These are phyloP conservation scores for Drosophila pandora DNA, from an alignment of 1,140 invertebrate species.

Conservation along the genomic window DNA sequence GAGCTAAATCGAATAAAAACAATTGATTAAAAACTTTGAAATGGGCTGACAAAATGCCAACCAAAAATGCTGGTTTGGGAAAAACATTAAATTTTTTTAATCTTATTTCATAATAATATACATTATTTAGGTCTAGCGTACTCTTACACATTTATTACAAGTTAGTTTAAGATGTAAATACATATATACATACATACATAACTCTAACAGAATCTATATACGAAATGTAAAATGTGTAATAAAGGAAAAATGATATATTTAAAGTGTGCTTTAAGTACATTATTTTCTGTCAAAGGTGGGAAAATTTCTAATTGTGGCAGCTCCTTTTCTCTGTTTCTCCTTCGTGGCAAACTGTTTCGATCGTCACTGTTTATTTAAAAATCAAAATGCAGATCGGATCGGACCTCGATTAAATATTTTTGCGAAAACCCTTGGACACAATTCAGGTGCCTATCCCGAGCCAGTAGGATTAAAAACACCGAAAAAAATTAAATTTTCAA, in stretches of 20 bases:
- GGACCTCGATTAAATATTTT: too few relatives aligned
- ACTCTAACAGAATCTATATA: conserved; percentile 66
- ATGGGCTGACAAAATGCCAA: conserved; percentile 12
- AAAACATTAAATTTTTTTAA: conserved; percentile 68
- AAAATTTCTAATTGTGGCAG: too few relatives aligned
- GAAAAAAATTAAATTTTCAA: too few relatives aligned
- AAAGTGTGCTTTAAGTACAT: conserved; percentile 46
- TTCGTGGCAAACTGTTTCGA: too few relatives aligned
- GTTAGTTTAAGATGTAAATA: conserved; percentile 72
- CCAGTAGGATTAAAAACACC: too few relatives aligned
- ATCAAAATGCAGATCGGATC: too few relatives aligned
- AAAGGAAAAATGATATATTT: conserved; percentile 80
- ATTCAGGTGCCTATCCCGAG: too few relatives aligned
- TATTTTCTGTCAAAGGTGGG: too few relatives aligned
- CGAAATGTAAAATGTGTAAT: conserved; percentile 78
- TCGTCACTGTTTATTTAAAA: too few relatives aligned
- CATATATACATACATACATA: conserved; percentile 78
- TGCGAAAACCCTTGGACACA: too few relatives aligned
- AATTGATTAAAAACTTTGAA: conserved; percentile 18
- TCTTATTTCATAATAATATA: conserved; percentile 65
- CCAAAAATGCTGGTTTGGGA: conserved; percentile 31
- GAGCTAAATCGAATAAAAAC: conserved; percentile 24
- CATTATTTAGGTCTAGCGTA: conserved; percentile 58
- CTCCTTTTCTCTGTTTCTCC: too few relatives aligned
- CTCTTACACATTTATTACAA: conserved; percentile 68